Percentiles rank a stretch among this genome's conserved stretches.
phyloP scores from a whole-genome alignment of 2,888 invertebrate species.

The Parnassius glacialis region DNA sequence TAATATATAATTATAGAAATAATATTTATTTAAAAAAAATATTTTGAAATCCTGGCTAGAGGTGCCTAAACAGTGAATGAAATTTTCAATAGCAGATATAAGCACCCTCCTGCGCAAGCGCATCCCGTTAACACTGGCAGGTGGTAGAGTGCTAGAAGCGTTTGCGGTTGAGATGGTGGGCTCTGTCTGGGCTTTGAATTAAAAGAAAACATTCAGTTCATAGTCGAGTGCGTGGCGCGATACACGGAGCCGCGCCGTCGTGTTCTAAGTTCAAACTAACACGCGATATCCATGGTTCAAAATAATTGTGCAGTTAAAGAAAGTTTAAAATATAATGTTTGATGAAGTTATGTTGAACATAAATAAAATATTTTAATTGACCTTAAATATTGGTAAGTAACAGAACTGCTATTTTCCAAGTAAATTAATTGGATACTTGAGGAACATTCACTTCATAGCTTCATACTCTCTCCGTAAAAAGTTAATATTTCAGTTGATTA shows the following conservation, averaged over 20 bases:
- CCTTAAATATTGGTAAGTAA: conserved; percentile 13
- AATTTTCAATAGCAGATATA: not conserved
- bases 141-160: conserved; percentile 23
- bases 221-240: conserved; percentile 53
- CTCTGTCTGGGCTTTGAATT: conserved; percentile 35
- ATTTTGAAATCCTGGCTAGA: not conserved
- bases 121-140: conserved; percentile 44
- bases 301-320: conserved; percentile 42
- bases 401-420: not conserved
- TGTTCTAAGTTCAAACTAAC: conserved; percentile 39
- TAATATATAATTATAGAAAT: too few species aligned
- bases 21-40: too few species aligned
- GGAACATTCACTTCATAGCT: conserved; percentile 17
- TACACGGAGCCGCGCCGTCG: conserved; percentile 46
- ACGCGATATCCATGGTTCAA: conserved; percentile 40
- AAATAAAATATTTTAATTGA: conserved; percentile 2
- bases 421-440: not conserved
- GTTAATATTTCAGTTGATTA: conserved; percentile 1
- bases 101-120: conserved; percentile 31
- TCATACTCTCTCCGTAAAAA: conserved; percentile 12
- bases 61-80: too few species aligned
- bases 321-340: conserved; percentile 29
- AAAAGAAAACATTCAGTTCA: conserved; percentile 58
- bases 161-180: conserved; percentile 20
- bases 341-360: conserved; percentile 9